phyloP scores from a whole-genome alignment of 2,888 invertebrate genomes.

The Mellilla xanthometata region DNA sequence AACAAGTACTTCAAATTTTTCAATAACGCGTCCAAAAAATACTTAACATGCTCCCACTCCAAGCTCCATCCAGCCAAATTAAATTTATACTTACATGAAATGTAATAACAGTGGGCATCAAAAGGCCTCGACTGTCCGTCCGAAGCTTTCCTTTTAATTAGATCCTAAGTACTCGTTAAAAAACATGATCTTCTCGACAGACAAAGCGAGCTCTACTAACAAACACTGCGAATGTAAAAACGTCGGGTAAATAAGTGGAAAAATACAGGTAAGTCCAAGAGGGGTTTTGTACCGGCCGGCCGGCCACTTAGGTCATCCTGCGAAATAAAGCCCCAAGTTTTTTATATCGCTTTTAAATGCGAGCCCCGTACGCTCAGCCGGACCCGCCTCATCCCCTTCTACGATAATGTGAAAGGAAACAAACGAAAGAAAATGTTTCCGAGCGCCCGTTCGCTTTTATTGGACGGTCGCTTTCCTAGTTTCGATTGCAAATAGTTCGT shows the following conservation, averaged over 20 bases:
- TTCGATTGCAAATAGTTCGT: conserved; percentile 79
- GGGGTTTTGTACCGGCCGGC: conserved; percentile 78
- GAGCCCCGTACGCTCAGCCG: conserved; percentile 68
- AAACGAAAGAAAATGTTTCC: conserved; percentile 80
- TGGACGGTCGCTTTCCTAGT: conserved; percentile 70
- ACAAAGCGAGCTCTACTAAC: conserved; percentile 77
- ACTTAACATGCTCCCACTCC: conserved; percentile 63
- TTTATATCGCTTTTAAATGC: conserved; percentile 82
- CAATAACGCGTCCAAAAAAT: conserved; percentile 59
- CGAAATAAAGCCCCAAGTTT: conserved; percentile 79
- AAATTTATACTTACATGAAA: conserved; percentile 79
- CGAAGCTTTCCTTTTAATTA: conserved; percentile 81
- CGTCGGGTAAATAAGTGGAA: conserved; percentile 82
- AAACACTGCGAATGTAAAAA: conserved; percentile 80
- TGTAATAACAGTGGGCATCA: conserved; percentile 79
- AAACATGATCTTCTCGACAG: conserved; percentile 79
- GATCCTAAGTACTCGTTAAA: conserved; percentile 81
- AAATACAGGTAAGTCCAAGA: conserved; percentile 82
- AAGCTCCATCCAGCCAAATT: conserved; percentile 75
- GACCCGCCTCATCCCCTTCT: conserved; percentile 70
- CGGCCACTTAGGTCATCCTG: conserved; percentile 82
- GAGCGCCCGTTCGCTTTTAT: conserved; percentile 73
- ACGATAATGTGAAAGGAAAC: conserved; percentile 79
- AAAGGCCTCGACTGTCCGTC: conserved; percentile 77
- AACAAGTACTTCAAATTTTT: conserved; percentile 55